Evolutionary conservation across 2,113 vertebrate genomes (phyloP), one percentile per base, ranked within the genome.

Genomic region (Gadus macrocephalus): DNA sequence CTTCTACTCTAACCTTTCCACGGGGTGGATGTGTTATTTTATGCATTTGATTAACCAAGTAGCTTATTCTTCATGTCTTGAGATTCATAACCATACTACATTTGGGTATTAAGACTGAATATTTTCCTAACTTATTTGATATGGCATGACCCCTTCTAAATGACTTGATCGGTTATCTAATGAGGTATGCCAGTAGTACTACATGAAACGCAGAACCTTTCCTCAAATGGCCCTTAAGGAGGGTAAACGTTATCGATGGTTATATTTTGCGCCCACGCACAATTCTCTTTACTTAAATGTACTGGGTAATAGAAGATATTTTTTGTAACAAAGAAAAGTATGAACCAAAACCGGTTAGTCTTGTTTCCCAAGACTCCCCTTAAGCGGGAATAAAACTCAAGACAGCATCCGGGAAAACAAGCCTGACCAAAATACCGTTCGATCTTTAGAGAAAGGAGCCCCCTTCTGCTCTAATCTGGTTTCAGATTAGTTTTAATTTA

Each of bases 91-190:
- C 69, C 80, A 78, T 64, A 42, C 76, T 67, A 79, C 72, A 74
- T 68, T 1, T 73, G 81, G 81, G 77, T 77, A 71, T 83, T 75
- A 59, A 84, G 81, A 81, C 76, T 84, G 82, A 88, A 87, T 89
- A 81, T 81, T 81, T 83, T 86, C 83, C 73, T 73, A 74, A 80
- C 77, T 73, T 84, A 81, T 88, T 86, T 81, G 77, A 82, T 84
- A 85, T 85, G 87, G 85, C 83, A 83, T 86, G 87, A 87, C 82
- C 85, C 81, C 83, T 86, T 89, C 88, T 86, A 85, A 89, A 87
- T 72, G 83, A 83, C 84, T 87, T 86, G 88, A 87, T 87, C 77
- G 88, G 86, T 49, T 77, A 83, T 86, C 86, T 81, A 53, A 77
- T 72, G 81, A 87, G 77, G 76, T 81, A 84, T 85, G 84, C 82